Conservation (phyloP, 2,797 vertebrate species). For the Valencia hispanica region DNA sequence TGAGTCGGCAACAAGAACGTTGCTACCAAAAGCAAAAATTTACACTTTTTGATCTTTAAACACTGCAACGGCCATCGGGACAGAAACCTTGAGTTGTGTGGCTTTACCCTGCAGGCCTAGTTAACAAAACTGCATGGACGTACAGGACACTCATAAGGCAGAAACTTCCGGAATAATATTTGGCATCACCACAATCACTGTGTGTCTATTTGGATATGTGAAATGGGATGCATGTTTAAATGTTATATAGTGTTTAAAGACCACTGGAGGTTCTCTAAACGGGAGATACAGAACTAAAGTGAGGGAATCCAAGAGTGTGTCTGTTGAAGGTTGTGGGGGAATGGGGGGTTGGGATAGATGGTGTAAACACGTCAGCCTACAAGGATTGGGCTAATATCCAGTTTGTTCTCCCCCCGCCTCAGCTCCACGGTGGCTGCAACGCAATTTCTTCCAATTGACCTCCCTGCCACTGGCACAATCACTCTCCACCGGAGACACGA, state of each 20-base stretch:
- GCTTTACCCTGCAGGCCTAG: slow-evolving; percentile 45
- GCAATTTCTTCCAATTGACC: slow-evolving; percentile 86
- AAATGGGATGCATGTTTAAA: slow-evolving; percentile 30
- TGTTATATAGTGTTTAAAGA: slow-evolving; percentile 22
- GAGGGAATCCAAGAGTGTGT: slow-evolving; percentile 38
- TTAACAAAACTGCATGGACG: slow-evolving; percentile 63
- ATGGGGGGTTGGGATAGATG: slow-evolving; percentile 40
- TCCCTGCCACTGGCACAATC: slow-evolving; percentile 82
- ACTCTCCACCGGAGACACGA: slow-evolving; percentile 78
- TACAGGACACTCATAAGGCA: slow-evolving; percentile 30
- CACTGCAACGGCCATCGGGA: slow-evolving; percentile 36
- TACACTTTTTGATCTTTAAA: slow-evolving; percentile 59
- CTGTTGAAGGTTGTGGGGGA: slow-evolving; percentile 25
- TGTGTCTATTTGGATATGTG: slow-evolving; percentile 25
- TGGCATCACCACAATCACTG: slow-evolving; percentile 12
- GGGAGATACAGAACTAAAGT: slow-evolving; percentile 25
- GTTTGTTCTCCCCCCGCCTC: slow-evolving; percentile 80
- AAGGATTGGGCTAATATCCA: slow-evolving; percentile 83
- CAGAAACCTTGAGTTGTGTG: slow-evolving; percentile 54
- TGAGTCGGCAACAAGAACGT: slow-evolving; percentile 38
- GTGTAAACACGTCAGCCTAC: slow-evolving; percentile 81
- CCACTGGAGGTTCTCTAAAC: slow-evolving; percentile 10
- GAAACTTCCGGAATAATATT: slow-evolving; percentile 27
- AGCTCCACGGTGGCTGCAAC: slow-evolving; percentile 80
- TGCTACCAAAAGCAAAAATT: slow-evolving; percentile 46